These are phyloP conservation scores for Pterostichus madidus DNA, from an alignment of 2,888 invertebrate genomes.

Conservation along the genomic window DNA sequence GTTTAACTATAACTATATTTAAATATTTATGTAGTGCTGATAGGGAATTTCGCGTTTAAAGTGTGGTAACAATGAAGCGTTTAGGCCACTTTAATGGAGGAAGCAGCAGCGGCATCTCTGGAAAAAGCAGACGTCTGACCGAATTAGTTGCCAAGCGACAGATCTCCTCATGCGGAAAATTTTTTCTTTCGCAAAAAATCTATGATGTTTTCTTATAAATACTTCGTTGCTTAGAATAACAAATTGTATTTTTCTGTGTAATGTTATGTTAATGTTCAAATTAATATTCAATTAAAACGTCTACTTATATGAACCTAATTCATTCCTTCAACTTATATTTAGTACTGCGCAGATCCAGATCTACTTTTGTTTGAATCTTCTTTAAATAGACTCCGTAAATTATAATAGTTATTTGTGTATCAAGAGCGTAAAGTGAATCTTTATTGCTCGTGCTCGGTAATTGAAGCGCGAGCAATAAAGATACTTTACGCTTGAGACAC, in stretches of 20 bases:
- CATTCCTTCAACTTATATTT: neutral
- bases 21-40: no score
- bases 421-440: no score
- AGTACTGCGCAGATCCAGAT: neutral
- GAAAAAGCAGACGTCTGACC: slow-evolving; percentile 58
- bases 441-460: no score
- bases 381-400: no score
- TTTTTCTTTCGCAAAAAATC: slow-evolving; percentile 61
- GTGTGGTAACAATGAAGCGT: neutral
- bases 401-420: no score
- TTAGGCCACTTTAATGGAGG: slow-evolving; percentile 33
- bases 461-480: no score
- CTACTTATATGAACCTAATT: neutral
- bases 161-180: slow-evolving; percentile 38
- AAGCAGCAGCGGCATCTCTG: slow-evolving; percentile 1
- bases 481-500: no score
- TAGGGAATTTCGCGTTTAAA: neutral
- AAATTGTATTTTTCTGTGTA: slow-evolving; percentile 58
- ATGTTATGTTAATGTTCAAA: slow-evolving; percentile 54
- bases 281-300: slow-evolving; percentile 60
- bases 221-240: slow-evolving; percentile 58
- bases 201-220: slow-evolving; percentile 55
- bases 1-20: no score
- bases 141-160: slow-evolving; percentile 64
- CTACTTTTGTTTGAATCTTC: slow-evolving; percentile 1